Conservation (phyloP, 2,113 vertebrate species). For the Chaetodon auriga region DNA sequence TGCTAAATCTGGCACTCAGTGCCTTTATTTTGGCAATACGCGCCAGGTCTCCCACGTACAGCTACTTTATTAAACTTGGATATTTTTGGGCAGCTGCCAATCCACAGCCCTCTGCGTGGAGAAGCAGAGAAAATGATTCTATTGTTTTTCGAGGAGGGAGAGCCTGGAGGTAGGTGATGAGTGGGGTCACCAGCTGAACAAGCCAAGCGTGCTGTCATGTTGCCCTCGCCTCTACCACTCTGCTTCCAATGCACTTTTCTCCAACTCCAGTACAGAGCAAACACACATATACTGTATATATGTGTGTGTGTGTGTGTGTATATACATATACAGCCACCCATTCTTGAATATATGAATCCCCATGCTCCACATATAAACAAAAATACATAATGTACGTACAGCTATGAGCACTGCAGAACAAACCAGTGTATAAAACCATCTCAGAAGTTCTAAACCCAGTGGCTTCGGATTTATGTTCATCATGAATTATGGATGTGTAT, state of each 20-base stretch:
- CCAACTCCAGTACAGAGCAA: not conserved
- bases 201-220: conserved; percentile 63
- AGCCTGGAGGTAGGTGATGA: conserved; percentile 71
- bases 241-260: conserved; percentile 57
- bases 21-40: conserved; percentile 28
- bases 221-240: conserved; percentile 57
- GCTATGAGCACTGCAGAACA: not conserved
- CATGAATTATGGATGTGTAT: conserved; percentile 24
- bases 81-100: conserved; percentile 62
- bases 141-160: conserved; percentile 70
- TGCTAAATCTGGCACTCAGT: conserved; percentile 35
- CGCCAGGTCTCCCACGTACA: conserved; percentile 41
- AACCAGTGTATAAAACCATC: not conserved
- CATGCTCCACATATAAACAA: not conserved
- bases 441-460: not conserved
- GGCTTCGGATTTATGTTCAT: not conserved
- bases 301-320: too few relatives aligned
- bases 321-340: not conserved
- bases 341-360: conserved; percentile 16
- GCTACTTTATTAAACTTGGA: conserved; percentile 54
- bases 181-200: conserved; percentile 71
- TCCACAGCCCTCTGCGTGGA: conserved; percentile 53
- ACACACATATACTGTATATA: not conserved
- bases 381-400: not conserved
- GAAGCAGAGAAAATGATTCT: conserved; percentile 63